Evolutionary conservation across 2,888 invertebrate species (phyloP).

Genomic region (Thelaira solivaga): DNA sequence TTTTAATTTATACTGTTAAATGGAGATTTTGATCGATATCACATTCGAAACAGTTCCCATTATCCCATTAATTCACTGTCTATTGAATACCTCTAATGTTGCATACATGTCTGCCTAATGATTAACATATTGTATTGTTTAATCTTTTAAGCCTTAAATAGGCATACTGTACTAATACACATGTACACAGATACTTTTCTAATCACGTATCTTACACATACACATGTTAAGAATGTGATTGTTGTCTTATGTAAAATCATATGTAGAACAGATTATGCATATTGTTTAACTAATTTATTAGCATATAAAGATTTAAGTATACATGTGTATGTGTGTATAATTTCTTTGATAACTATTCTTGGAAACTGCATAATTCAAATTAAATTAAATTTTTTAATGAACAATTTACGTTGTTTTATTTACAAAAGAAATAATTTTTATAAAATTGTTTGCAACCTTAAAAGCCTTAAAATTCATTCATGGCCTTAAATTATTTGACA

Average conservation of each 20-base stretch:
- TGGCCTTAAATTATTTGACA: too few species aligned
- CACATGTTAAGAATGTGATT: slow-evolving; percentile 25
- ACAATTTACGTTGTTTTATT: too few species aligned
- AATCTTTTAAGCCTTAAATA: slow-evolving; percentile 35
- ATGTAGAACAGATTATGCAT: slow-evolving; percentile 19
- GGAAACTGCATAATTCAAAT: not conserved
- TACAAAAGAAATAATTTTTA: too few species aligned
- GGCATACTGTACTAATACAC: too few species aligned
- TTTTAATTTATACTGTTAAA: too few species aligned
- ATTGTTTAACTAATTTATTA: slow-evolving; percentile 43
- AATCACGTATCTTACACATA: not conserved
- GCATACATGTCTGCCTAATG: not conserved
- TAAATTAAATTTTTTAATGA: too few species aligned
- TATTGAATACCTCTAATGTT: not conserved
- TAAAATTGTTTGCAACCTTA: too few species aligned
- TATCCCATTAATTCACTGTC: not conserved
- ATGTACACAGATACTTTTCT: not conserved
- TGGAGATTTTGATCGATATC: too few species aligned
- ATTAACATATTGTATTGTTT: slow-evolving; percentile 32
- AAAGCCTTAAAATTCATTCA: too few species aligned
- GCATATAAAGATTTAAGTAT: not conserved
- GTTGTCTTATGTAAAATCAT: slow-evolving; percentile 11
- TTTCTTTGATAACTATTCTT: too few species aligned
- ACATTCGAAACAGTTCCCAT: too few species aligned
- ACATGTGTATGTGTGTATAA: not conserved